Evolutionary conservation across 2,113 vertebrate genomes (phyloP), one percentile per base, ranked within the genome.

Genomic region (Pogona vitticeps): DNA sequence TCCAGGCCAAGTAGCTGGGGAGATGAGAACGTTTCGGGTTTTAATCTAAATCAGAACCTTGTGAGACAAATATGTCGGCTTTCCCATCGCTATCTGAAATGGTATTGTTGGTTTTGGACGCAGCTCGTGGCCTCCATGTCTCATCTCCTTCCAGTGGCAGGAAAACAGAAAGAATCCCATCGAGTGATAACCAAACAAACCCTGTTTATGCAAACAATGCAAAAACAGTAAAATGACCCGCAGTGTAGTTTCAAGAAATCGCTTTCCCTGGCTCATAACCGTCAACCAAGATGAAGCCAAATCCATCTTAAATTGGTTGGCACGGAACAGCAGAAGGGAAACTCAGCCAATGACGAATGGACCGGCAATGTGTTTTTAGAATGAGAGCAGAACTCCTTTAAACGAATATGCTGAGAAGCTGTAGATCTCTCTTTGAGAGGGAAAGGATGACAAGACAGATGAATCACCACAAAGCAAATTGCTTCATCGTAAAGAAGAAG

Each of bases 231-330:
- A 14, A 28, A 76, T 26, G 14, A 76, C 18, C 58, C 33, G 36
- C 92, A 93, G 91, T 89, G 59, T 85, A 68, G 86, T 76, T 85
- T 93, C 87, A 90, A 91, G 92, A 93, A 95, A 93, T 92, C 79
- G 93, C 58, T 76, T 89, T 91, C 91, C 86, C 92, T 93, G 84
- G 89, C 92, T 89, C 89, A 83, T 78, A 90, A 56, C 82, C 88
- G 82, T 90, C 65, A 71, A 31, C 56, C 91, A 58, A 79, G 83
- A 80, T 82, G 77, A 9, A 82, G 61, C 80, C 89, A 91, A 91
- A 2, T 78, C 63, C 0, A 67, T 61, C 68, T 86, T 90, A 84
- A 91, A 86, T 76, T 85, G 76, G 84, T 88, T 93, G 87, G 42
- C 40, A 20, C 6, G 70, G 56, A 87, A 93, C 86, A 59, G 76